Evolutionary conservation across 2,888 invertebrate genomes (phyloP).

Genomic region (Eristalis arbustorum): DNA sequence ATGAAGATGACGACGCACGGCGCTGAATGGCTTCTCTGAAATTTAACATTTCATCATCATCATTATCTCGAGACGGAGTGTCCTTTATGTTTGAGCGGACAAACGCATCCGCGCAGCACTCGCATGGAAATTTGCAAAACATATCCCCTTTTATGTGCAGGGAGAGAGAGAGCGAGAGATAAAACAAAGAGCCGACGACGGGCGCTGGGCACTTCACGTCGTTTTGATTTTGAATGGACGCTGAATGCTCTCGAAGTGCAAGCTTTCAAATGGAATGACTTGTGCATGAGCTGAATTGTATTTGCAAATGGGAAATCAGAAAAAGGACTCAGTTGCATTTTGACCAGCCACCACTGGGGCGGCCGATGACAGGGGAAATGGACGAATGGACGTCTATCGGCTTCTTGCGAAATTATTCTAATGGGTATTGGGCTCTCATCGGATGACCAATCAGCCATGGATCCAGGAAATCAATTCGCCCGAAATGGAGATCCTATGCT

Average conservation of each 20-base stretch:
- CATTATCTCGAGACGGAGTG: constrained; percentile 42
- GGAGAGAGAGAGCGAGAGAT: constrained; percentile 31
- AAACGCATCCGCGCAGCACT: neutral
- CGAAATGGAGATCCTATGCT: too few relatives aligned
- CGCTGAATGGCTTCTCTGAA: constrained; percentile 47
- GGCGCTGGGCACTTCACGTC: neutral
- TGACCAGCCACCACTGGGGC: too few relatives aligned
- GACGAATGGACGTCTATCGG: too few relatives aligned
- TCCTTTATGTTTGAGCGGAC: constrained; percentile 1
- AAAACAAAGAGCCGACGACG: constrained; percentile 5
- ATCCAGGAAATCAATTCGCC: too few relatives aligned
- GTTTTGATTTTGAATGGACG: neutral
- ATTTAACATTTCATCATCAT: constrained; percentile 63
- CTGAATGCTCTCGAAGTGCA: neutral
- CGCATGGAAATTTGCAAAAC: constrained; percentile 24
- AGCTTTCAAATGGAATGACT: too few relatives aligned
- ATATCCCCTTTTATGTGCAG: constrained; percentile 39
- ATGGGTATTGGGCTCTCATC: too few relatives aligned
- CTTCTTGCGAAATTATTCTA: too few relatives aligned
- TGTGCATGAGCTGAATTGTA: too few relatives aligned
- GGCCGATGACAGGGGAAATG: too few relatives aligned
- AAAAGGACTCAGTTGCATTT: too few relatives aligned
- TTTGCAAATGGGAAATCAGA: too few relatives aligned
- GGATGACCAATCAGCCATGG: too few relatives aligned
- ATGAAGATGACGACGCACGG: constrained; percentile 54